phyloP scores from a whole-genome alignment of 92 coral and sea anemone species.

The Chrysogorgia sp. region DNA sequence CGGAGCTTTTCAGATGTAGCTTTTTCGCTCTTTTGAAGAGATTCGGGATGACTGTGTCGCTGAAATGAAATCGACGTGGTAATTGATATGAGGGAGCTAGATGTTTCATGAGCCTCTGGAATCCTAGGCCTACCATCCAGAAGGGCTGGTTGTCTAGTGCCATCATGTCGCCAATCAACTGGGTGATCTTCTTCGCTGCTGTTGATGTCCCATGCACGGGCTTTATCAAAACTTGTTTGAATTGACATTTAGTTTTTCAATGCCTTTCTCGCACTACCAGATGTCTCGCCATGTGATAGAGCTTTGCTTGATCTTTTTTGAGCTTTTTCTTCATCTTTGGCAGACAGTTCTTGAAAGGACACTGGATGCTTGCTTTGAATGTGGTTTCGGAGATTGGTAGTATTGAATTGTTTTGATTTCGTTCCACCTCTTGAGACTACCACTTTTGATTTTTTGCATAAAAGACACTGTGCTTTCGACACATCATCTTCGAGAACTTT shows the following conservation, averaged over 20 bases:
- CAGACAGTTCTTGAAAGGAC: slow-evolving; percentile 1
- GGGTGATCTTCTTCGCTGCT: slow-evolving; percentile 6
- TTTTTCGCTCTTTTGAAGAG: not conserved
- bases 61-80: too few species aligned
- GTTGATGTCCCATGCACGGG: slow-evolving; percentile 5
- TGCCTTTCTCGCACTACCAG: too few species aligned
- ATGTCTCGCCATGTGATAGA: not conserved
- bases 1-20: not conserved
- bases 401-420: slow-evolving; percentile 11
- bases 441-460: slow-evolving; percentile 11
- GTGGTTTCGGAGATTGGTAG: too few species aligned
- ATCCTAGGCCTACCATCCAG: slow-evolving; percentile 1
- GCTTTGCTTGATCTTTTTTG: slow-evolving; percentile 5
- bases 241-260: slow-evolving; percentile 13
- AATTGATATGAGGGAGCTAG: slow-evolving; percentile 3
- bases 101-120: slow-evolving; percentile 1
- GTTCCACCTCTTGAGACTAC: too few species aligned
- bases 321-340: slow-evolving; percentile 4
- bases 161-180: too few species aligned
- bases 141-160: slow-evolving; percentile 28
- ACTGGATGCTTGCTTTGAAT: slow-evolving; percentile 27
- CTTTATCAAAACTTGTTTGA: too few species aligned
- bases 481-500: slow-evolving; percentile 9
- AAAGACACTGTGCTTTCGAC: slow-evolving; percentile 11
- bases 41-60: slow-evolving; percentile 2